Evolutionary conservation across 1,140 invertebrate genomes (phyloP), one percentile per base, ranked within the genome.

Genomic region (Stenopsyche tienmushanensis): DNA sequence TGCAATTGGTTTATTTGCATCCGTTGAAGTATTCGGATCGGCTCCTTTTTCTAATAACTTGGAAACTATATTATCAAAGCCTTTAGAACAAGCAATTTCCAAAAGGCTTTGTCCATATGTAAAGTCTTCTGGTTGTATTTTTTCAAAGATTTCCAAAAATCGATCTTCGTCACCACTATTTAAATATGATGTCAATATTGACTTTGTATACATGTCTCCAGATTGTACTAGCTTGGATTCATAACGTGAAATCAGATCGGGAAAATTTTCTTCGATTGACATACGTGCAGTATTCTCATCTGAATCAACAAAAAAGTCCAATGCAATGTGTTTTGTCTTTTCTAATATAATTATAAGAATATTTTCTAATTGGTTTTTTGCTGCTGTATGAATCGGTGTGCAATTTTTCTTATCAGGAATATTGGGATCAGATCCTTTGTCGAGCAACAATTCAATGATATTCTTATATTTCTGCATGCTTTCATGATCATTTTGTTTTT

Each of bases 321-420:
- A 74, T 15, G 87, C 77, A 49, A 68, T 75, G 58, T 69, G 77
- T 72, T 64, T 77, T 44, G 72, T 82, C 71, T 72, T 85, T 72
- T 74, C 83, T 69, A 74, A 75, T 55, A 73, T 83, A 58, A 73
- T 83, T 52, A 66, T 83, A 66, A 73, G 79, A 24, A 78, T 78
- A 74, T 71, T 79, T 76, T 72, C 74, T 20, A 77, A 72, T 21
- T 82, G 78, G 73, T 80, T 81, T 72, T 83, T 84, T 25, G 83
- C 83, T 0, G 85, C 83, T 10, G 87, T 85, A 67, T 84, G 80
- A 62, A 90, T 74, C 0, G 88, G 83, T 1, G 88, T 88, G 21
- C 83, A 72, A 9, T 85, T 83, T 69, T 82, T 77, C 65, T 73
- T 76, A 71, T 90, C 86, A 1, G 83, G 80, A 41, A 84, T 76